Conservation (phyloP, 2,113 vertebrate genomes). For the Tichodroma muraria region DNA sequence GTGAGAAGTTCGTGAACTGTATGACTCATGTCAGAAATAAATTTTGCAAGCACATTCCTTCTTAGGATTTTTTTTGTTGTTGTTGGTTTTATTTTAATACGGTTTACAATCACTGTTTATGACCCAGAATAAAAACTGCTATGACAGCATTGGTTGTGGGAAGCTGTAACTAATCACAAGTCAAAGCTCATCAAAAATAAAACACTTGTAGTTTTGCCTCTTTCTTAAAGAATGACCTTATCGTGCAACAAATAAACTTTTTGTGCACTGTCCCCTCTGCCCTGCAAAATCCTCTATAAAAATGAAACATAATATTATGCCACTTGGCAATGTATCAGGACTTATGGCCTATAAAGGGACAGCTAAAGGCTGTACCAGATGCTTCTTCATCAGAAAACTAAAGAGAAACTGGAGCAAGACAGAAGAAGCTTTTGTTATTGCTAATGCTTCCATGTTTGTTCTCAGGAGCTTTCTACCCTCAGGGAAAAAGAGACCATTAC, state of each 20-base stretch:
- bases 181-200: neutral
- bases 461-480: neutral
- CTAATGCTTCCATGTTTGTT: neutral
- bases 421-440: neutral
- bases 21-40: neutral
- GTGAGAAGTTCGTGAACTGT: neutral
- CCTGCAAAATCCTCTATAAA: neutral
- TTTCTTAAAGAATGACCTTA: constrained; percentile 22
- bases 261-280: neutral
- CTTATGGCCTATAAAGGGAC: neutral
- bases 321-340: neutral
- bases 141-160: neutral
- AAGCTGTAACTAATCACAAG: constrained; percentile 13
- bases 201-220: neutral
- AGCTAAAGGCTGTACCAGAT: neutral
- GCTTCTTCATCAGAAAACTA: neutral
- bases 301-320: neutral
- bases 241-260: neutral
- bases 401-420: neutral
- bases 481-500: neutral
- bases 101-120: neutral
- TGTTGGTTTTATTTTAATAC: neutral
- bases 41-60: neutral
- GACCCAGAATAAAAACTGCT: neutral
- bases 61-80: neutral